A percentile compares a stretch with the other conserved stretches of the same genome.
Evolutionary conservation across 92 coral and sea anemone species (phyloP).

Genomic region (Porites lobata): DNA sequence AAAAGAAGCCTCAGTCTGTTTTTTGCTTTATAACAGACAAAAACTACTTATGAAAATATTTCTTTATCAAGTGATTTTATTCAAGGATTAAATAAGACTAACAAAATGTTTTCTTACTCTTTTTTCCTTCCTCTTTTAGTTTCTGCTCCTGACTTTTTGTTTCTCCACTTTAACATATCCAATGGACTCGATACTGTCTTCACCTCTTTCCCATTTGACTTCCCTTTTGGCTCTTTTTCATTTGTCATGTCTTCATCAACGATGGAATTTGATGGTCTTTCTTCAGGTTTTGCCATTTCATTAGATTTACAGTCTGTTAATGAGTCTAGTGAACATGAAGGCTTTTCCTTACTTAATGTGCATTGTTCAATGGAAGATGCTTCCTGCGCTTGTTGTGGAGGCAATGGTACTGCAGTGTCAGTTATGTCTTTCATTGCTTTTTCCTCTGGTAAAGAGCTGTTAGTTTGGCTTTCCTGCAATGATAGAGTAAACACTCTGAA

Average conservation of each 20-base stretch:
- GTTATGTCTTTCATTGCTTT: neutral
- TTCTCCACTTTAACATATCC: slow-evolving; percentile 8
- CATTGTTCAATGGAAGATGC: neutral
- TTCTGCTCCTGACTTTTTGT: slow-evolving; percentile 16
- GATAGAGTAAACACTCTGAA: neutral
- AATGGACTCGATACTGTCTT: neutral
- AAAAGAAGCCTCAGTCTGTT: no score
- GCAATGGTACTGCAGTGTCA: neutral
- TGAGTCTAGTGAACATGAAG: neutral
- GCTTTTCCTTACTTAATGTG: neutral
- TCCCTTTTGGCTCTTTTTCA: neutral
- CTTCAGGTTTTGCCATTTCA: neutral
- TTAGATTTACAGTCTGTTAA: neutral
- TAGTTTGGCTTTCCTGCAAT: neutral
- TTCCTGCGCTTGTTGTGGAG: slow-evolving; percentile 10
- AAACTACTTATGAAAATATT: no score
- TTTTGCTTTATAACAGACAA: no score
- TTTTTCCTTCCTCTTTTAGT: slow-evolving; percentile 28
- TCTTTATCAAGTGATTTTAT: no score
- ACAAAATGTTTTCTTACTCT: slow-evolving; percentile 19
- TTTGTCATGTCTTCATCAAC: neutral
- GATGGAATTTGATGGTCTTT: neutral
- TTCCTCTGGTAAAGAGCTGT: neutral
- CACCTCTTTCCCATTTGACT: neutral
- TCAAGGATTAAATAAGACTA: neutral